Conservation (phyloP, 2,888 invertebrate species). For the Cerastoderma edule region DNA sequence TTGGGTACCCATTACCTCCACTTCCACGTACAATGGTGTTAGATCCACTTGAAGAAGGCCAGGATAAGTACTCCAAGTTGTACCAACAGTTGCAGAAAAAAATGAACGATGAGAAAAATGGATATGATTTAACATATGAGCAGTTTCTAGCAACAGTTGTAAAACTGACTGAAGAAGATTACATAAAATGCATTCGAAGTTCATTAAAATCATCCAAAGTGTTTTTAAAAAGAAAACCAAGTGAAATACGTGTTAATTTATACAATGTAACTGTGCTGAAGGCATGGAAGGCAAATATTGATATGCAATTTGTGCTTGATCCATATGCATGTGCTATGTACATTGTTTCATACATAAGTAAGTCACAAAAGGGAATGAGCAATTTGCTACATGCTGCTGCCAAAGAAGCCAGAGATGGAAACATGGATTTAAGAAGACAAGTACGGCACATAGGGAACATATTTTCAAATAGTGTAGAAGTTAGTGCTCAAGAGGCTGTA, state of each 20-base stretch:
- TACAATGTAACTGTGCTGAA: conserved; percentile 41
- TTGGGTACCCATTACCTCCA: conserved; percentile 47
- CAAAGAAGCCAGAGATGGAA: conserved; percentile 32
- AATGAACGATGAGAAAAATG: conserved; percentile 23
- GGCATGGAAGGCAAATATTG: conserved; percentile 53
- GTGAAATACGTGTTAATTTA: conserved; percentile 45
- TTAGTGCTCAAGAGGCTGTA: conserved; percentile 32
- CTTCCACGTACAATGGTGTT: conserved; percentile 37
- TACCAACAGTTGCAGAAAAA: conserved; percentile 12
- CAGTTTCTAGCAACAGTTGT: conserved; percentile 25
- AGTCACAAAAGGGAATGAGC: conserved; percentile 32
- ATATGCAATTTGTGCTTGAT: conserved; percentile 52
- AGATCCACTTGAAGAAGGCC: conserved; percentile 38
- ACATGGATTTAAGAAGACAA: conserved; percentile 23
- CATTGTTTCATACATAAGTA: conserved; percentile 3
- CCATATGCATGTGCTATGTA: conserved; percentile 40
- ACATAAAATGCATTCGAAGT: conserved; percentile 35
- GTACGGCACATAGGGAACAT: conserved; percentile 36
- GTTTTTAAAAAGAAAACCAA: conserved; percentile 45
- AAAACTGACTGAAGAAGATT: conserved; percentile 34
- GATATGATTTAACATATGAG: conserved; percentile 32
- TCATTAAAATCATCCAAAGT: conserved; percentile 43
- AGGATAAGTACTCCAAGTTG: conserved; percentile 16
- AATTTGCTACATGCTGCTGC: conserved; percentile 13
- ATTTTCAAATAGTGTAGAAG: conserved; percentile 37